Conservation (phyloP, 1,140 invertebrate species). For the Pissodes strobi region DNA sequence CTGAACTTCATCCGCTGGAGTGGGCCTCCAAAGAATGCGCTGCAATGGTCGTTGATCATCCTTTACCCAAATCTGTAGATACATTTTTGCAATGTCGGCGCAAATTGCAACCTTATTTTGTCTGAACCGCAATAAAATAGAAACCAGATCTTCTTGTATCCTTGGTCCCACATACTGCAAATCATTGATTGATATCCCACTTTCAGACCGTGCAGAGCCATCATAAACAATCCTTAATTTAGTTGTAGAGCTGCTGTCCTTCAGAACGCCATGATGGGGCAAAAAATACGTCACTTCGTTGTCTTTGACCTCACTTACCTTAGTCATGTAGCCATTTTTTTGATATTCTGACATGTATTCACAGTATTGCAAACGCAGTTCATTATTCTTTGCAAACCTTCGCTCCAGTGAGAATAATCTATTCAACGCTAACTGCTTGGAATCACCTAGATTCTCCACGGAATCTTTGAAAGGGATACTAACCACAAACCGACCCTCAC, state of each 20-base stretch:
- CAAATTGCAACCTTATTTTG: neutral
- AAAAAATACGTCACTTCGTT: constrained; percentile 47
- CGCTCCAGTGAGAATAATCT: constrained; percentile 40
- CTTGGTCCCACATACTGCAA: no score
- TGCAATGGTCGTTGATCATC: constrained; percentile 9
- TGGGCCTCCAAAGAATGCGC: constrained; percentile 27
- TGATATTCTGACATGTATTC: constrained; percentile 50
- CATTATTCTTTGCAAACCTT: constrained; percentile 34
- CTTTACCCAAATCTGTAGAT: neutral
- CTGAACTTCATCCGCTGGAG: constrained; percentile 17
- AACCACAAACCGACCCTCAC: constrained; percentile 19
- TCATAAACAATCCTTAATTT: constrained; percentile 36
- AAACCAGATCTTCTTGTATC: neutral
- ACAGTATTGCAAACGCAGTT: constrained; percentile 35
- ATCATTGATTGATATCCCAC: neutral
- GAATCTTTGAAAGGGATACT: constrained; percentile 20
- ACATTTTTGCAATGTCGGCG: neutral
- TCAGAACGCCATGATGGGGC: constrained; percentile 56
- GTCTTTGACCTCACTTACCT: neutral
- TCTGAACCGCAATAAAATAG: neutral
- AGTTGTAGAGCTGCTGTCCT: constrained; percentile 39
- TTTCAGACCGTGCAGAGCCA: neutral
- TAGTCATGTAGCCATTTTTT: constrained; percentile 43
- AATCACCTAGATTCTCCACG: constrained; percentile 17
- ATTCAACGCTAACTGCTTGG: constrained; percentile 17